Evolutionary conservation across 92 coral and sea anemone genomes (phyloP).

Genomic region (Anthopleura xanthogrammica): DNA sequence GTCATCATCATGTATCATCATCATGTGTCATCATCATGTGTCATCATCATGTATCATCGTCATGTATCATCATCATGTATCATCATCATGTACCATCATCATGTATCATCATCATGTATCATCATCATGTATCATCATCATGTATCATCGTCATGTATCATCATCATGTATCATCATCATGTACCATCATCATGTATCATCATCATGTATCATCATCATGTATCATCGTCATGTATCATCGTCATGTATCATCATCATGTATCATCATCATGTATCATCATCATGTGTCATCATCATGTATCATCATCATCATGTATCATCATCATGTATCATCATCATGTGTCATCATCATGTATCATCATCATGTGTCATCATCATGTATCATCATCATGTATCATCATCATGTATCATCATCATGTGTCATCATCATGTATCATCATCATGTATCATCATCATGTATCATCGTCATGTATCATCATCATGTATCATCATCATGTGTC

Average conservation of each 20-base stretch:
- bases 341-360: too few relatives aligned
- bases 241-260: neutral
- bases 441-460: constrained; percentile 9
- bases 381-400: neutral
- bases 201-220: neutral
- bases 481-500: neutral
- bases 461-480: constrained; percentile 7
- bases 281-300: neutral
- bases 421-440: constrained; percentile 6
- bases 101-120: neutral
- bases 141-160: constrained; percentile 31
- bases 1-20: neutral
- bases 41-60: constrained; percentile 30
- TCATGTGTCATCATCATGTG: neutral
- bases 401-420: neutral
- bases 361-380: too few relatives aligned
- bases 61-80: too few relatives aligned
- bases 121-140: neutral
- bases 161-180: neutral
- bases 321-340: neutral
- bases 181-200: neutral
- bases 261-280: neutral
- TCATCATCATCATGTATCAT: constrained; percentile 1
- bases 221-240: neutral
- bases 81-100: neutral